phyloP scores from a whole-genome alignment of 2,113 vertebrate species.

The Cranoglanis bouderius region DNA sequence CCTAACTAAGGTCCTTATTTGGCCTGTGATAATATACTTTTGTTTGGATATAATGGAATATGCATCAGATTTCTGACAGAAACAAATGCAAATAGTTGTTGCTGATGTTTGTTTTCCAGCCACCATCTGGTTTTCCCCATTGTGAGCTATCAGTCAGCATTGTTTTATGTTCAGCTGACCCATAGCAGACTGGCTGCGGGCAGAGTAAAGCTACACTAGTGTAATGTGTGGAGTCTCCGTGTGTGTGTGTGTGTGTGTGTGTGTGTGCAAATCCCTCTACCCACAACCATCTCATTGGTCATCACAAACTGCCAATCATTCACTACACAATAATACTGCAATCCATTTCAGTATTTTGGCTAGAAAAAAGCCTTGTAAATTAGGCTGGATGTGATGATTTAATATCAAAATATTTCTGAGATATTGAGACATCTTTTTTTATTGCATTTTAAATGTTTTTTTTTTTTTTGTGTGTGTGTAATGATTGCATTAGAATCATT shows the following conservation, averaged over 20 bases:
- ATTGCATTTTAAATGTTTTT: neutral
- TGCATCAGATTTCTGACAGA: neutral
- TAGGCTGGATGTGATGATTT: neutral
- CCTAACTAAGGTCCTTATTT: neutral
- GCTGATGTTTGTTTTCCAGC: slow-evolving; percentile 20
- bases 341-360: neutral
- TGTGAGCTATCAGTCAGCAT: slow-evolving; percentile 23
- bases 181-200: slow-evolving; percentile 26
- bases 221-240: neutral
- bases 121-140: slow-evolving; percentile 21
- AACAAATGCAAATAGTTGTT: slow-evolving; percentile 1
- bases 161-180: slow-evolving; percentile 32
- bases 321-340: neutral
- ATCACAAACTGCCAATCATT: neutral
- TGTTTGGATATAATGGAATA: neutral
- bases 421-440: neutral
- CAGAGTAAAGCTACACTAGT: slow-evolving; percentile 21
- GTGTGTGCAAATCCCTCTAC: neutral
- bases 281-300: neutral
- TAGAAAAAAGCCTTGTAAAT: neutral
- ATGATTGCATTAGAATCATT: neutral
- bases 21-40: neutral
- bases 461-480: neutral
- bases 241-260: neutral
- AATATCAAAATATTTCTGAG: neutral